Evolutionary conservation across 2,797 vertebrate genomes (phyloP).

Genomic region (Gobionotothen gibberifrons): DNA sequence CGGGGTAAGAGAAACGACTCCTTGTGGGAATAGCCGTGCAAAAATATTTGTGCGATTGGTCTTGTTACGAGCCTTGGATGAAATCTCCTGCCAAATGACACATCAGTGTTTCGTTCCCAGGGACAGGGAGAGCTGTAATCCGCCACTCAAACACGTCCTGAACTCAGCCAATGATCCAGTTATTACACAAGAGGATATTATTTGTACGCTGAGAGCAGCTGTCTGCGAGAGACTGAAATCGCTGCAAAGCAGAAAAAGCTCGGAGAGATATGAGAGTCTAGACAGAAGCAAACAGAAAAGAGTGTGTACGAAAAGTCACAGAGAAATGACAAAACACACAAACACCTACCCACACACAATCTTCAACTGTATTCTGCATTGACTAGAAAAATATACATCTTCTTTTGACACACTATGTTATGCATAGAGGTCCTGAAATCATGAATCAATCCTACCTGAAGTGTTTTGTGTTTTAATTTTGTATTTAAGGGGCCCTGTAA

Average conservation of each 20-base stretch:
- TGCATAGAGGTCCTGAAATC: too few species aligned
- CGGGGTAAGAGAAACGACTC: constrained; percentile 33
- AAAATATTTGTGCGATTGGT: constrained; percentile 10
- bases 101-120: constrained; percentile 33
- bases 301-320: background rate
- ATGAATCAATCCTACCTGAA: too few species aligned
- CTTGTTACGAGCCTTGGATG: constrained; percentile 33
- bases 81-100: constrained; percentile 48
- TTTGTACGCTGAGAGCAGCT: constrained; percentile 34
- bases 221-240: constrained; percentile 18
- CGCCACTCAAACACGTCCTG: constrained; percentile 62
- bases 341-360: too few species aligned
- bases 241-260: constrained; percentile 5
- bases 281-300: constrained; percentile 5
- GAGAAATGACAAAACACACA: background rate
- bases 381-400: background rate
- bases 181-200: constrained; percentile 67
- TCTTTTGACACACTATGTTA: background rate
- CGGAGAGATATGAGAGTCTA: constrained; percentile 18
- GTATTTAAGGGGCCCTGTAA: too few species aligned
- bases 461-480: too few species aligned
- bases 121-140: constrained; percentile 48
- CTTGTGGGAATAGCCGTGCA: constrained; percentile 23
- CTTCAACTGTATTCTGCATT: background rate
- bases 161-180: constrained; percentile 65